Conservation (phyloP, 2,888 invertebrate genomes). For the Apeira syringaria region DNA sequence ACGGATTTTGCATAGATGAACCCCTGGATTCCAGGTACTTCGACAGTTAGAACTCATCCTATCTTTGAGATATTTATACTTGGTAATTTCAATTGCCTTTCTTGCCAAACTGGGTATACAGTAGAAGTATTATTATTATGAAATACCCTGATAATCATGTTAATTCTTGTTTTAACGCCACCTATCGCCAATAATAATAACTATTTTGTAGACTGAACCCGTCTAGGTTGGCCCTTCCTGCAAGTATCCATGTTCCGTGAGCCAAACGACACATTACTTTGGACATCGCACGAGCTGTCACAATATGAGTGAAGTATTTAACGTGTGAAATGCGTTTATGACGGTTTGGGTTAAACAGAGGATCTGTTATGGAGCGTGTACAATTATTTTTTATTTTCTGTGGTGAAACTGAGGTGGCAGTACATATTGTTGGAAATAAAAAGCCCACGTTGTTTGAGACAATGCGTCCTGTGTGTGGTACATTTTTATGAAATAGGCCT, state of each 20-base stretch:
- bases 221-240: not conserved
- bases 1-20: no score
- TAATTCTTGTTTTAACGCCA: no score
- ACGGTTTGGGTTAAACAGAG: slow-evolving; percentile 3
- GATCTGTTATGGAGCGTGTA: slow-evolving; percentile 6
- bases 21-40: no score
- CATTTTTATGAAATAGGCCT: not conserved
- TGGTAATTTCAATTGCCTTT: no score
- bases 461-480: not conserved
- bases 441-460: slow-evolving; percentile 5
- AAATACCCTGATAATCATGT: no score
- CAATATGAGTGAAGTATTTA: slow-evolving; percentile 13
- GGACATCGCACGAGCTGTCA: slow-evolving; percentile 1
- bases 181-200: no score
- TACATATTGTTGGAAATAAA: slow-evolving; percentile 4
- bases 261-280: slow-evolving; percentile 4
- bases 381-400: slow-evolving; percentile 19
- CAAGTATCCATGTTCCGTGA: not conserved
- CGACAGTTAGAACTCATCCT: no score
- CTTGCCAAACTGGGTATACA: no score
- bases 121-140: no score
- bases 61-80: no score
- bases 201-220: not conserved
- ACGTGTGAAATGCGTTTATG: slow-evolving; percentile 13
- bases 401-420: slow-evolving; percentile 2